phyloP scores from a whole-genome alignment of 37 sponge, comb jelly and placozoan genomes.

The Agelas oroides region DNA sequence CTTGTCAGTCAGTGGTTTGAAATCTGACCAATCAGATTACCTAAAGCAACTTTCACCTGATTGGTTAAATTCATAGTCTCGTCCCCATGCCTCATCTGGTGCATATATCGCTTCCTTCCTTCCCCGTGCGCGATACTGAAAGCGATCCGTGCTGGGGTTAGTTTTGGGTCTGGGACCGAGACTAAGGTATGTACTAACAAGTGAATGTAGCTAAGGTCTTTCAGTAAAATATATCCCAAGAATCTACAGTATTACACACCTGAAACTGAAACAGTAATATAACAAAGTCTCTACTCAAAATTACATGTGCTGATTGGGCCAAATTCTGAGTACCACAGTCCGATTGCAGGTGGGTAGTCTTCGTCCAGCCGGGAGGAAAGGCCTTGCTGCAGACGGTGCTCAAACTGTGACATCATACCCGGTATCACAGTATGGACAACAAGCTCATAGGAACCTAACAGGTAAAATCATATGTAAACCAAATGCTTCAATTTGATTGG shows the following conservation, averaged over 20 bases:
- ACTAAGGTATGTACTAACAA: no score
- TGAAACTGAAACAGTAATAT: no score
- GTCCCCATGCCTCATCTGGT: neutral
- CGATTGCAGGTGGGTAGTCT: slow-evolving; percentile 18
- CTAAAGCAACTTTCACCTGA: neutral
- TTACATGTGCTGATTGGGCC: slow-evolving; percentile 29
- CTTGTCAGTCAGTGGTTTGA: no score
- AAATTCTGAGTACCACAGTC: slow-evolving; percentile 44
- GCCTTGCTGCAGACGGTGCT: slow-evolving; percentile 47
- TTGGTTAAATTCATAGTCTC: neutral
- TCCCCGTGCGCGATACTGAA: no score
- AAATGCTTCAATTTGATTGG: no score
- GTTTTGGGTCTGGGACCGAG: neutral
- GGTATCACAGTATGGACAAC: neutral
- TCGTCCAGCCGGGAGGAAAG: neutral
- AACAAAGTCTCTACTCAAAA: neutral
- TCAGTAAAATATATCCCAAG: no score
- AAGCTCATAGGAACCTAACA: slow-evolving; percentile 43
- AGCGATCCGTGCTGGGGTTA: no score
- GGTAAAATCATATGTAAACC: neutral
- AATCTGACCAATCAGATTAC: no score
- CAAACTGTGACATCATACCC: slow-evolving; percentile 27
- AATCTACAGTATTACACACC: no score
- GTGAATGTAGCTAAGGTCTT: neutral
- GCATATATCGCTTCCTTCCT: no score